Base-by-base conservation (phyloP, 2,113 vertebrate species). In the Mormyrus lacerda region DNA sequence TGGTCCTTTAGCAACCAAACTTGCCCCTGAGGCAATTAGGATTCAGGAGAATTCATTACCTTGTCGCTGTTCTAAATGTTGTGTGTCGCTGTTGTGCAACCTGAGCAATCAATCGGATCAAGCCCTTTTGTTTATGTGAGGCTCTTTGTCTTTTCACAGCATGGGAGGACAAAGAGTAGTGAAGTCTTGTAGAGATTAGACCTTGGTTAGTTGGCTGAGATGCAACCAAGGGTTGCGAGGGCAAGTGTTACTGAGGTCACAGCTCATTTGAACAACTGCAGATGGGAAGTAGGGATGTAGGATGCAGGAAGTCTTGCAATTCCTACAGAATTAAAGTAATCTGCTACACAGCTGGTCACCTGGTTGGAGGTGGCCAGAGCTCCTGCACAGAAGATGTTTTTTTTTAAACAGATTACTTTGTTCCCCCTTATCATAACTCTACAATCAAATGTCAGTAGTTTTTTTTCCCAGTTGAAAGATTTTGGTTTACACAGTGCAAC, bases 1-100 rank as follows among this genome's bases (percentile, higher is more conserved):
- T 61, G 69, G 88, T 83, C 88, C 93, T 94, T 92, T 84, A 83
- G 90, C 92, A 95, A 93, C 39, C 69, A 44, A 93, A 93, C 88
- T 10, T 21, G 91, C 94, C 89, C 90, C 93, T 87, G 44, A 24
- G n/a, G 35, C 4, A 44, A 84, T 47, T 84, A 47, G 44, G 15
- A 13, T 47, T 84, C 82, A 3, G 24, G 82, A 84, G 42, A 47
- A 47, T 51, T 86, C 47, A 47, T 85, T 85, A 27, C 44, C 21
- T 24, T 85, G 82, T 48, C 24, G 17, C 21, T 24, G 44, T 48
- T 44, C 24, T 84, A 45, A 8, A n/a, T 24, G 19, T n/a, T 48
- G 82, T 3, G 10, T n/a, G 42, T 48, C 13, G 42, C 45, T 85
- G 21, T 85, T 47, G 44, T 85, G n/a, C n/a, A 48, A 24, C 24